A percentile compares a stretch with the other conserved stretches of the same genome.
These are phyloP conservation scores for Acrossocheilus wenchowensis DNA, from an alignment of 2,797 vertebrate genomes.

Conservation along the genomic window DNA sequence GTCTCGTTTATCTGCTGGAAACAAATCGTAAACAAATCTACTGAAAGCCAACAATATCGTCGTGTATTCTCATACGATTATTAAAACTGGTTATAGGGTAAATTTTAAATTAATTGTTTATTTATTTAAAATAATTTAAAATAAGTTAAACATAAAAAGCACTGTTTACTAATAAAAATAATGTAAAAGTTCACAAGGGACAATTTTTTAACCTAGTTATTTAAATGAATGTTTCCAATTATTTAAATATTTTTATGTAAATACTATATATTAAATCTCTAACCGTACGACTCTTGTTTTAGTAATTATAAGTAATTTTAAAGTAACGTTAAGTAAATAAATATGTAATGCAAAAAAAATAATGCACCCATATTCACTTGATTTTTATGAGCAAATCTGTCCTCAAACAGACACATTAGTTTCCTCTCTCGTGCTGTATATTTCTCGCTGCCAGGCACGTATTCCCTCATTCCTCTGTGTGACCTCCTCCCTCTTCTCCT, in stretches of 20 bases:
- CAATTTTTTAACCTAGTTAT: neutral
- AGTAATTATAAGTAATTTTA: neutral
- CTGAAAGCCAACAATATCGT: neutral
- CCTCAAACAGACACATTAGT: neutral
- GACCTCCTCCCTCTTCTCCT: constrained; percentile 62
- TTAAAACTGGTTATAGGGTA: neutral
- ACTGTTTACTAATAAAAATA: neutral
- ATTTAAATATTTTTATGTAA: neutral
- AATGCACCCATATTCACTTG: neutral
- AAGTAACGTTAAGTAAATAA: neutral
- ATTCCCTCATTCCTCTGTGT: constrained; percentile 43
- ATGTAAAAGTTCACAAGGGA: neutral
- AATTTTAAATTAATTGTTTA: neutral
- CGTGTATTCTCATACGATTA: neutral
- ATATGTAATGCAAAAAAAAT: neutral
- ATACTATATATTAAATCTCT: neutral
- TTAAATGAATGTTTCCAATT: neutral
- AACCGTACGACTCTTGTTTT: neutral
- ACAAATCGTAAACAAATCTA: neutral
- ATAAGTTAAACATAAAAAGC: neutral
- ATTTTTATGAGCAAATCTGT: neutral
- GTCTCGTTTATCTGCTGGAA: neutral
- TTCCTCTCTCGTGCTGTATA: neutral
- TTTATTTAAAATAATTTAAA: neutral
- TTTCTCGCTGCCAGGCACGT: neutral